A percentile compares a stretch with the other conserved stretches of the same genome.
Conservation (phyloP, 1,140 invertebrate genomes). For the Laupala kohalensis region DNA sequence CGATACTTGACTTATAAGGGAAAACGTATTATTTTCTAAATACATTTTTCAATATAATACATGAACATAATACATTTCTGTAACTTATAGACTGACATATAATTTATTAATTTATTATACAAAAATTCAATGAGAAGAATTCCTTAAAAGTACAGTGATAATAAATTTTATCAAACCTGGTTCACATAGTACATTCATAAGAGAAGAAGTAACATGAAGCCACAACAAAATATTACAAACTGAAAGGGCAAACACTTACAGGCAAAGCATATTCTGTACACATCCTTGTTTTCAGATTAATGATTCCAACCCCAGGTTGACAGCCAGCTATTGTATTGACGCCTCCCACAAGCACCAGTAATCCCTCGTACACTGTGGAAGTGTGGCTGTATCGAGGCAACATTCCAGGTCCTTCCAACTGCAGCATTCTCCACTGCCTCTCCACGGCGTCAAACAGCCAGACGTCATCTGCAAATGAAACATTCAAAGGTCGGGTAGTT, state of each 20-base stretch:
- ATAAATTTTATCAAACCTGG: no score
- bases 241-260: conserved; percentile 23
- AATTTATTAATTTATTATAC: no score
- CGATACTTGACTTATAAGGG: no score
- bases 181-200: no score
- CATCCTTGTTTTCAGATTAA: conserved; percentile 24
- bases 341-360: conserved; percentile 31
- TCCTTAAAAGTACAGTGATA: no score
- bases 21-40: no score
- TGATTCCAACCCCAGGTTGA: conserved; percentile 28
- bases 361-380: conserved; percentile 24
- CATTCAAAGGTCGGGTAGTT: background rate
- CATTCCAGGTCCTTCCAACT: conserved; percentile 13
- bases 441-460: conserved; percentile 22
- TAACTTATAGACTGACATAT: no score
- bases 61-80: no score
- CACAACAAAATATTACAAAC: no score
- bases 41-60: no score
- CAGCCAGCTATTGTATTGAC: conserved; percentile 22
- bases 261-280: conserved; percentile 28
- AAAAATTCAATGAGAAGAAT: no score
- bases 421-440: conserved; percentile 19
- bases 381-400: conserved; percentile 27
- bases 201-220: no score
- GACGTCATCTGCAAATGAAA: conserved; percentile 17